A percentile compares a stretch with the other conserved stretches of the same genome.
These are phyloP conservation scores for Fulmarus glacialis DNA, from an alignment of 2,113 vertebrate genomes.

Conservation along the genomic window DNA sequence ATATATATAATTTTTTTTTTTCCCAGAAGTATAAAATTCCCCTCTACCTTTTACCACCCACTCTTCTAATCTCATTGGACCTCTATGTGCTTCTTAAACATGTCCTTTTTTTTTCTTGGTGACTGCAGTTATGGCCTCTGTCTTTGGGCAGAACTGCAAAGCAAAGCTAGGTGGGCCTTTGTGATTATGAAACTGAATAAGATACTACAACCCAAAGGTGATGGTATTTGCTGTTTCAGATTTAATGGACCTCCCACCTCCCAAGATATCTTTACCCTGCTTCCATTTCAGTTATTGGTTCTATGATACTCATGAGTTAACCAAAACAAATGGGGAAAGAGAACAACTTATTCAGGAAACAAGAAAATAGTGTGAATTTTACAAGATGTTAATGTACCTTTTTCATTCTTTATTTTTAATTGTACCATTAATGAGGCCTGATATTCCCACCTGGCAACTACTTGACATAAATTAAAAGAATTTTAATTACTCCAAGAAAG, in stretches of 20 bases:
- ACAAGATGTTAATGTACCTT: neutral
- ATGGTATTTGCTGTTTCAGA: neutral
- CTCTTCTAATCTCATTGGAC: neutral
- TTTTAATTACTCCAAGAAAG: constrained; percentile 16
- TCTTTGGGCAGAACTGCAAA: neutral
- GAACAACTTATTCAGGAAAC: neutral
- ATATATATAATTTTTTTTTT: neutral
- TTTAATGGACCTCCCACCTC: neutral
- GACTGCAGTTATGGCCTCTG: neutral
- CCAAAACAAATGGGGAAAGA: neutral
- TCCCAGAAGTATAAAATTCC: neutral
- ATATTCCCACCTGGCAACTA: neutral
- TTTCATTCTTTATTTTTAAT: neutral
- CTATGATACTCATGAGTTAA: neutral
- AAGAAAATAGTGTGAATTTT: neutral
- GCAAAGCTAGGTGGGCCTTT: neutral
- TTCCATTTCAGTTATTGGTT: neutral
- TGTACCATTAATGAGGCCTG: neutral
- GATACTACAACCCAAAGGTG: neutral
- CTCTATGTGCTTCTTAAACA: neutral
- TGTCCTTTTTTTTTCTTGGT: neutral
- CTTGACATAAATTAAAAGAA: constrained; percentile 31
- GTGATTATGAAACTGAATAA: neutral
- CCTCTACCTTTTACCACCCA: neutral
- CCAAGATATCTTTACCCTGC: neutral